These are phyloP conservation scores for Neofelis nebulosa DNA, from an alignment of 2,113 vertebrate genomes.

Conservation along the genomic window DNA sequence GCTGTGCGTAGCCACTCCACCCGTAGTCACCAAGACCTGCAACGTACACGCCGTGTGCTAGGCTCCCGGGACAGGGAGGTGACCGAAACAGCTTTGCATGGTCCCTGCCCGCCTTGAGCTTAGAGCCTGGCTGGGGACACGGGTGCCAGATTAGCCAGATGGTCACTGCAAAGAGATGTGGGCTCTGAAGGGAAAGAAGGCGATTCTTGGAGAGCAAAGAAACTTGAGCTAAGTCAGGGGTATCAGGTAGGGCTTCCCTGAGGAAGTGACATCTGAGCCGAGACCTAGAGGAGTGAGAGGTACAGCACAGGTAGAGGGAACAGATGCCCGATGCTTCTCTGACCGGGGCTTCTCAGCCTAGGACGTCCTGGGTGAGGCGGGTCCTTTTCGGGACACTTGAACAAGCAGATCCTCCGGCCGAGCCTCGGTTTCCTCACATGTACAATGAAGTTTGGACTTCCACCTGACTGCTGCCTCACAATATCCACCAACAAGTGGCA, in stretches of 20 bases:
- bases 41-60: rapidly evolving
- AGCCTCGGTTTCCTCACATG: background rate
- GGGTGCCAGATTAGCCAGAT: background rate
- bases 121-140: background rate
- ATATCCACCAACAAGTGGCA: background rate
- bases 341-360: background rate
- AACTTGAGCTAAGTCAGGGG: background rate
- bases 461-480: background rate
- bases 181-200: background rate
- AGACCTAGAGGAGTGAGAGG: background rate
- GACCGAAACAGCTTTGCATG: background rate
- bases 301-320: background rate
- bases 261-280: background rate
- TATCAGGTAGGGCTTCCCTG: background rate
- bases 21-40: background rate
- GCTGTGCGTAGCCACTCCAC: background rate
- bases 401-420: no score
- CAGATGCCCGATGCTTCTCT: rapidly evolving
- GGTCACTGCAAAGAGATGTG: background rate
- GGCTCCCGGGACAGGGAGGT: background rate
- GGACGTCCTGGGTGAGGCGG: background rate
- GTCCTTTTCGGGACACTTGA: background rate
- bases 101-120: background rate
- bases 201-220: background rate
- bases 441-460: background rate